Base-by-base conservation (phyloP, 2,888 invertebrate species). In the Neoaliturus tenellus region DNA sequence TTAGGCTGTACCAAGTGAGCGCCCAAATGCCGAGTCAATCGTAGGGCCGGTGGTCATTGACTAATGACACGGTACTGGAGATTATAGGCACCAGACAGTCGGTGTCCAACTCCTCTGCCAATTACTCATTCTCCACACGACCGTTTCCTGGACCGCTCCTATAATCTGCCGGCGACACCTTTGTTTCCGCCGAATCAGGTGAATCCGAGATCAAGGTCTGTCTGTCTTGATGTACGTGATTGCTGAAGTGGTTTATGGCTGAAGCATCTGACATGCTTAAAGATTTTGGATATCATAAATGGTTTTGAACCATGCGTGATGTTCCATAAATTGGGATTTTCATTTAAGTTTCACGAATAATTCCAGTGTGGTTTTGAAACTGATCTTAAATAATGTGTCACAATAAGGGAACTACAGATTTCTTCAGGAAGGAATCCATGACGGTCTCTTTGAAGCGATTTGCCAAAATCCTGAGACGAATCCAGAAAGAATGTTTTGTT, bases 41-140 rank as follows among this genome's bases (percentile, higher is more conserved):
- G 28, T 17, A 75, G 48, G 75, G 31, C 48, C 75, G 4, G 39
- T 73, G 71, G 71, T 73, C 41, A 41, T 73, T 41, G n/a, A 25
- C 39, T 73, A 73, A 73, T 73, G 41, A 73, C 71, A 73, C n/a
- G 71, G n/a, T 35, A 10, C 5, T 4, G 69, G 35, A 73, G 73
- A 73, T 73, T 73, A 73, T 17, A 73, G 73, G 41, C 33, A 8
- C 23, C 44, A 48, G 75, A n/a, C 69, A 20, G 44, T 17, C 35
- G 71, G 71, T 71, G 71, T 71, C 71, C 71, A 71, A n/a, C 75
- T 41, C 75, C 44, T 41, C 48, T 8, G 20, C 44, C 75, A 75
- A 75, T 75, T 75, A 75, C 44, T 75, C 75, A 75, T 75, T 75
- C 75, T 75, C 44, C 75, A 23, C 75, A 48, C 75, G 75, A 28